These are phyloP conservation scores for Enteromius argenteus DNA, from an alignment of 2,797 vertebrate species.

Conservation along the genomic window DNA sequence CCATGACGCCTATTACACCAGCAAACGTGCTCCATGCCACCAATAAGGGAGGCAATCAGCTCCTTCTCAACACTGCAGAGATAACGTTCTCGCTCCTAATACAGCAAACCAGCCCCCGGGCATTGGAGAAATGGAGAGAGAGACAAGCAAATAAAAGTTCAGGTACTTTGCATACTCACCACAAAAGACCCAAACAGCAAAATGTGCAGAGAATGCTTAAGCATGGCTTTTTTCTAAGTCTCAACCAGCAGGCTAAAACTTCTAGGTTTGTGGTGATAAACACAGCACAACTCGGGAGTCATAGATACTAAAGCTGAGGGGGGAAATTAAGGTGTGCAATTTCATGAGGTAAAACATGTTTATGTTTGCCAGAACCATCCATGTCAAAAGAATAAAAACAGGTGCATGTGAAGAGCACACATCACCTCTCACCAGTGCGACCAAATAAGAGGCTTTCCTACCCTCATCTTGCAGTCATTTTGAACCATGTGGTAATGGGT, in stretches of 20 bases:
- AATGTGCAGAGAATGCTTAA: conserved; percentile 25
- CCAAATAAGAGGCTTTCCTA: conserved; percentile 6
- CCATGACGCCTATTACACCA: conserved; percentile 77
- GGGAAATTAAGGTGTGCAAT: not conserved
- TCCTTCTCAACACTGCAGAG: conserved; percentile 68
- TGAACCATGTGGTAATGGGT: conserved; percentile 39
- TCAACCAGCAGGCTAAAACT: conserved; percentile 2
- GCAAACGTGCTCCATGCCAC: conserved; percentile 73
- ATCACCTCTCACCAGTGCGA: not conserved
- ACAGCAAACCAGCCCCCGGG: conserved; percentile 73
- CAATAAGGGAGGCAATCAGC: conserved; percentile 78
- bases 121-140: conserved; percentile 63
- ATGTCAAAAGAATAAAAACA: not conserved
- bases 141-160: conserved; percentile 72
- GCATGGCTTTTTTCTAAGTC: not conserved
- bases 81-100: conserved; percentile 78
- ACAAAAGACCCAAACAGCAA: conserved; percentile 31
- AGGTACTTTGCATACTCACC: conserved; percentile 67
- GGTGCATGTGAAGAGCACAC: not conserved
- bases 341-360: not conserved
- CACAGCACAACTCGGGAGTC: not conserved
- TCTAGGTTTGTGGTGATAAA: conserved; percentile 13
- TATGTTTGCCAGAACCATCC: not conserved
- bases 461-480: conserved; percentile 39
- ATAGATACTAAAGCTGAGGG: not conserved